Conservation (phyloP, 2,888 invertebrate species). For the Lasioglossum zephyrum region DNA sequence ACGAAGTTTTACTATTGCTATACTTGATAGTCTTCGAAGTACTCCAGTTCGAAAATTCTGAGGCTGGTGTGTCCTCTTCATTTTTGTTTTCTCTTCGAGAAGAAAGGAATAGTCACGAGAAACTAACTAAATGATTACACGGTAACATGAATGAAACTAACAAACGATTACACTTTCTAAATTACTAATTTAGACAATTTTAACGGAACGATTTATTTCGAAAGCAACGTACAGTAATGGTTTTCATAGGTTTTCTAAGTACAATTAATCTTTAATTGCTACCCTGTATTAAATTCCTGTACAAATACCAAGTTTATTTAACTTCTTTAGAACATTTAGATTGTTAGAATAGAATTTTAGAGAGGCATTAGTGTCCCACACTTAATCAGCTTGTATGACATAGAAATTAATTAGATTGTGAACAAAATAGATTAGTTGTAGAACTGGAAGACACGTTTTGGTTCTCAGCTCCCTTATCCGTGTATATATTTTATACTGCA, state of each 20-base stretch:
- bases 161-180: not conserved
- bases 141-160: not conserved
- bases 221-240: not conserved
- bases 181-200: not conserved
- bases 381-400: not conserved
- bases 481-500: not conserved
- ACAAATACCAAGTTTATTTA: not conserved
- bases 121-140: not conserved
- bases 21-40: not conserved
- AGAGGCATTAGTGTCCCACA: not conserved
- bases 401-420: not conserved
- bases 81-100: not conserved
- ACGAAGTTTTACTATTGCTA: not conserved
- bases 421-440: not conserved
- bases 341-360: not conserved
- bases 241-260: not conserved
- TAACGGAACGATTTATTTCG: not conserved
- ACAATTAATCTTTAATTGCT: not conserved
- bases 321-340: not conserved
- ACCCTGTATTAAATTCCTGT: not conserved
- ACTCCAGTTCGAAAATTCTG: not conserved
- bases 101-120: slow-evolving; percentile 4
- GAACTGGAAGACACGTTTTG: not conserved
- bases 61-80: not conserved
- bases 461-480: not conserved